These are phyloP conservation scores for Pollachius pollachius DNA, from an alignment of 2,113 vertebrate genomes.

Conservation along the genomic window DNA sequence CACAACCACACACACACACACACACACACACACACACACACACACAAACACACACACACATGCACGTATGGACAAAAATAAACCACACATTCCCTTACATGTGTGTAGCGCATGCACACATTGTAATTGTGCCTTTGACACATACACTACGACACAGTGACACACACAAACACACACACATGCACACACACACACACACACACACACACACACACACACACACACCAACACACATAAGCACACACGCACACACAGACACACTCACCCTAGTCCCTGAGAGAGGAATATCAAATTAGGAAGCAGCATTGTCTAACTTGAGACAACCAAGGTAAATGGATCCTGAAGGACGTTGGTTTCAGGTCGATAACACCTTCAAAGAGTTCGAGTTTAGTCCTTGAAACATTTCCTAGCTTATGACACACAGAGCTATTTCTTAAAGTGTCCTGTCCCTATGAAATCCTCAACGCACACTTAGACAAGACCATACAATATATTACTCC, in stretches of 20 bases:
- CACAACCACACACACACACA: not conserved
- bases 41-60: not conserved
- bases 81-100: too few relatives aligned
- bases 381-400: too few relatives aligned
- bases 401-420: too few relatives aligned
- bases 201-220: not conserved
- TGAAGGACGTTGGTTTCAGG: not conserved
- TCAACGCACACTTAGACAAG: too few relatives aligned
- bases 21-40: not conserved
- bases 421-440: too few relatives aligned
- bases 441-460: too few relatives aligned
- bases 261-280: not conserved
- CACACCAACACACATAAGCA: not conserved
- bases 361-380: not conserved
- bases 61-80: not conserved
- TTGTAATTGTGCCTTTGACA: too few relatives aligned
- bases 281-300: not conserved
- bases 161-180: not conserved
- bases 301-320: not conserved
- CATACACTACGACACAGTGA: not conserved
- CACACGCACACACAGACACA: not conserved
- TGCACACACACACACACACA: not conserved
- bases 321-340: constrained; percentile 4
- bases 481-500: too few relatives aligned
- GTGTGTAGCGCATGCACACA: too few relatives aligned